Percentiles rank a stretch among this genome's conserved stretches.
phyloP scores from a whole-genome alignment of 2,797 vertebrate species.

The Muraenolepis orangiensis region DNA sequence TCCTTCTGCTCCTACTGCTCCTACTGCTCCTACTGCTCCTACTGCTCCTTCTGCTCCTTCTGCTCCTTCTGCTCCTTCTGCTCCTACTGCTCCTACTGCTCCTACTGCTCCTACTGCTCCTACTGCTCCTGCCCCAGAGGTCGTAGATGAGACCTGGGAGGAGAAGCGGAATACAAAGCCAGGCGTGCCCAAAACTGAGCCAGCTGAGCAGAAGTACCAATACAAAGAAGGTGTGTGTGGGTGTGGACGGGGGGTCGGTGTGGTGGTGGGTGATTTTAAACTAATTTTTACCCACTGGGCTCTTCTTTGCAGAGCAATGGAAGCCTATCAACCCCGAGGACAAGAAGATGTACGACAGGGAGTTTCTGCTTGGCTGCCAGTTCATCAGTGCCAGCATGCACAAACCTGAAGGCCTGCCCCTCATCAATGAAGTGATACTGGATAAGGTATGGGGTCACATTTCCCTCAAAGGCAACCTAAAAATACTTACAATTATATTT shows the following conservation, averaged over 20 bases:
- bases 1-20: constrained; percentile 54
- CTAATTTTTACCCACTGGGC: not conserved
- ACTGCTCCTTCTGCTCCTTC: constrained; percentile 34
- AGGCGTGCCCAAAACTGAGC: constrained; percentile 69
- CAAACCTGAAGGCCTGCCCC: constrained; percentile 92
- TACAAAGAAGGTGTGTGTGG: constrained; percentile 86
- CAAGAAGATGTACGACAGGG: constrained; percentile 92
- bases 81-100: constrained; percentile 58
- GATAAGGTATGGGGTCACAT: constrained; percentile 84
- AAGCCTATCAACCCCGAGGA: constrained; percentile 92
- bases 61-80: constrained; percentile 52
- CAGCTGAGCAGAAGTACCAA: constrained; percentile 85
- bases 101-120: constrained; percentile 42
- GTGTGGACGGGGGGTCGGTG: not conserved
- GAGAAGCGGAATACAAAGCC: constrained; percentile 86
- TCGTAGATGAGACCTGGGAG: constrained; percentile 90
- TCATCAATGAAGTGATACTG: constrained; percentile 91
- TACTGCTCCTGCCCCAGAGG: constrained; percentile 69
- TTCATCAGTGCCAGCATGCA: constrained; percentile 91
- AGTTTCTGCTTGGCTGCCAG: constrained; percentile 93
- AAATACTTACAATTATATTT: not conserved
- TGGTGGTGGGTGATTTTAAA: not conserved
- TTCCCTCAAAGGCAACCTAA: not conserved
- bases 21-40: constrained; percentile 41
- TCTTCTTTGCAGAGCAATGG: constrained; percentile 78